A percentile compares a stretch with the other conserved stretches of the same genome.
Conservation (phyloP, 2,888 invertebrate genomes). For the Coronaproctus castanopsis region DNA sequence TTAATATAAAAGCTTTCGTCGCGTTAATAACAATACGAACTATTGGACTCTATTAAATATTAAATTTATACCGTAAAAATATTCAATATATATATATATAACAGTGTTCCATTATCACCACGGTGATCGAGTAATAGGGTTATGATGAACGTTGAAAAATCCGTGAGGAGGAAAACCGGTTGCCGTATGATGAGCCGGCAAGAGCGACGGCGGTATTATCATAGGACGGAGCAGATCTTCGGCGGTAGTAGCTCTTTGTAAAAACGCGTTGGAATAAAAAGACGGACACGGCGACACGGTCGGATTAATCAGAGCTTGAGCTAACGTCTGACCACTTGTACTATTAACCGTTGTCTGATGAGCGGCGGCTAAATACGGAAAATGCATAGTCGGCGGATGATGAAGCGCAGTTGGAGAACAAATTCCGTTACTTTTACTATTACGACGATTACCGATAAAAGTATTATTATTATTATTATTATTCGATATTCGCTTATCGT, state of each 20-base stretch:
- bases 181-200: conserved; percentile 19
- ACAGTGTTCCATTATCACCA: too few relatives aligned
- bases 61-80: too few relatives aligned
- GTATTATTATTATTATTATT: too few relatives aligned
- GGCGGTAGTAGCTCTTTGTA: conserved; percentile 40
- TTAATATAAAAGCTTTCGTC: too few relatives aligned
- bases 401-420: conserved; percentile 27
- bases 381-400: conserved; percentile 33
- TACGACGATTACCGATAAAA: too few relatives aligned
- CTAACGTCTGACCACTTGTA: conserved; percentile 13
- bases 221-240: conserved; percentile 34
- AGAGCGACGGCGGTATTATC: conserved; percentile 30
- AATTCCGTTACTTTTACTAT: conserved; percentile 12
- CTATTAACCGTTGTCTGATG: too few relatives aligned
- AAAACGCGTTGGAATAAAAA: conserved; percentile 42
- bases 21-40: too few relatives aligned
- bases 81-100: too few relatives aligned
- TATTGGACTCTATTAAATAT: too few relatives aligned
- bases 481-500: not conserved
- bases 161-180: conserved; percentile 34
- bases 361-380: conserved; percentile 21
- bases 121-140: conserved; percentile 40
- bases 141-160: conserved; percentile 39
- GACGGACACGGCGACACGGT: conserved; percentile 26
- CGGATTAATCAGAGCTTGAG: conserved; percentile 34